Percentiles rank a stretch among this genome's conserved stretches.
phyloP scores from a whole-genome alignment of 2,888 invertebrate genomes.

The Acronicta alni region DNA sequence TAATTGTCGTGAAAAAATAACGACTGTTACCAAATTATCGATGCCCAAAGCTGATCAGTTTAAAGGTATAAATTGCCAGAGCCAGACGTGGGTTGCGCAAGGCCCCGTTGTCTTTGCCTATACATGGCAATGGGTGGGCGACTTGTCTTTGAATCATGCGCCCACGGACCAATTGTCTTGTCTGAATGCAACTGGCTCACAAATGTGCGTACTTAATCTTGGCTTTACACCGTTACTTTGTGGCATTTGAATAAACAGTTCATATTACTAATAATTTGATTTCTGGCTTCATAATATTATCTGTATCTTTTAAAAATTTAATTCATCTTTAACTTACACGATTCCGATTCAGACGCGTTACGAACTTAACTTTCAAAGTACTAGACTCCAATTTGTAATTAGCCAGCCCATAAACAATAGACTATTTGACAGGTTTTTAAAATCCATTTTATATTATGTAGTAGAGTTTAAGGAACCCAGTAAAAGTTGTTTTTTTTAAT shows the following conservation, averaged over 20 bases:
- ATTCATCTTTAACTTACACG: too few species aligned
- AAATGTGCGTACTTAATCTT: conserved; percentile 51
- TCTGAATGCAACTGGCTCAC: conserved; percentile 70
- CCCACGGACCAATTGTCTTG: conserved; percentile 73
- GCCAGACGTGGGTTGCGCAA: conserved; percentile 73
- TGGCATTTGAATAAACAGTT: conserved; percentile 23
- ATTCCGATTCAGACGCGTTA: too few species aligned
- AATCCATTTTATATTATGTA: too few species aligned
- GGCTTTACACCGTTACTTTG: conserved; percentile 43
- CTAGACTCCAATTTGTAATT: too few species aligned
- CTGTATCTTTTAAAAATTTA: too few species aligned
- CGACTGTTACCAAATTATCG: conserved; percentile 55
- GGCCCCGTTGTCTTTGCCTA: conserved; percentile 68
- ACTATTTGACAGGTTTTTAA: too few species aligned
- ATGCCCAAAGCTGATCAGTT: conserved; percentile 54
- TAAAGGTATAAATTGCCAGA: conserved; percentile 49
- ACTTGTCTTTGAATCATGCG: conserved; percentile 78
- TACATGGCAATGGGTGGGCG: conserved; percentile 72
- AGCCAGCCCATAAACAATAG: too few species aligned
- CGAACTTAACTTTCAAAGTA: too few species aligned
- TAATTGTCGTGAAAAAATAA: conserved; percentile 11
- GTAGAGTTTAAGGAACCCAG: too few species aligned
- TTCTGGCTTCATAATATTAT: too few species aligned
- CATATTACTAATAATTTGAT: conserved; percentile 5
- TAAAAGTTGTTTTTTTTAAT: too few species aligned